Evolutionary conservation across 2,113 vertebrate genomes (phyloP).

Genomic region (Gopherus flavomarginatus): DNA sequence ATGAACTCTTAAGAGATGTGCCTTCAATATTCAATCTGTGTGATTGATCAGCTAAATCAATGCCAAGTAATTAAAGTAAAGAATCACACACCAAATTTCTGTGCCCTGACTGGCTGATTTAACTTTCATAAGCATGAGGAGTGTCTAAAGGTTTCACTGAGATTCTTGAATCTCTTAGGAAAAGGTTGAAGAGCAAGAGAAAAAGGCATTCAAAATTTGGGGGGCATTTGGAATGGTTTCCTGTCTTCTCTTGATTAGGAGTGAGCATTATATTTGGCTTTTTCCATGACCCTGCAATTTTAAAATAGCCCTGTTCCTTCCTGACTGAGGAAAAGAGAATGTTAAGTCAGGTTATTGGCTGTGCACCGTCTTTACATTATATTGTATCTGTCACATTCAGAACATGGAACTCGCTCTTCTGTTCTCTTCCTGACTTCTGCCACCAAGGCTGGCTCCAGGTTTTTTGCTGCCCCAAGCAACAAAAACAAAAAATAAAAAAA

Average conservation of each 20-base stretch:
- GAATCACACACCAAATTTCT: neutral
- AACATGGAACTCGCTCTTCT: neutral
- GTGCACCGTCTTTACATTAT: neutral
- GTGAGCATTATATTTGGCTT: neutral
- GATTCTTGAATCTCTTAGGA: neutral
- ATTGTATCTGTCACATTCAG: neutral
- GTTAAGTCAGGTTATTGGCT: neutral
- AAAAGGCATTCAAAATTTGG: neutral
- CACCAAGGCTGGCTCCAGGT: neutral
- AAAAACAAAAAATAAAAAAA: too few species aligned
- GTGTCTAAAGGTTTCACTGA: neutral
- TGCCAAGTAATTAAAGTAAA: neutral
- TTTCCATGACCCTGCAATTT: neutral
- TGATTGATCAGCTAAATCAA: neutral
- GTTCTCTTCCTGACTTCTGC: neutral
- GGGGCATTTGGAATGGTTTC: neutral
- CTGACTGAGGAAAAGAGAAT: neutral
- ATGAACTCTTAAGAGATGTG: neutral
- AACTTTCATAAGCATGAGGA: neutral
- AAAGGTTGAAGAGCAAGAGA: neutral
- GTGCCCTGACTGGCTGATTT: neutral
- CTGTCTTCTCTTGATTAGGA: neutral
- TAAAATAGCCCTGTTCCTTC: neutral
- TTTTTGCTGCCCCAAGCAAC: too few species aligned
- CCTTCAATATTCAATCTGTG: neutral